Base-by-base conservation (phyloP, 2,888 invertebrate species). In the Heliconius charithonia region DNA sequence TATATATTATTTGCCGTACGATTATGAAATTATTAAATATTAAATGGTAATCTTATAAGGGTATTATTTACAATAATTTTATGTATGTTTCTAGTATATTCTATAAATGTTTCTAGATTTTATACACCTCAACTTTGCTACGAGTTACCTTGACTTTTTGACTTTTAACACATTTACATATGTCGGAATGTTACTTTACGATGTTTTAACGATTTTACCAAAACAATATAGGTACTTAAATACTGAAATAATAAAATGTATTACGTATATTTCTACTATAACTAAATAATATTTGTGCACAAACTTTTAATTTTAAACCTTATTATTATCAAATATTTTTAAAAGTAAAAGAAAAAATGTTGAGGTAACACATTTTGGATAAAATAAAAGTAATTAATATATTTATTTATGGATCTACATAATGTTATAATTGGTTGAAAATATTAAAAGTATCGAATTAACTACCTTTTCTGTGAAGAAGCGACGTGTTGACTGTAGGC, bases 401-500 rank as follows among this genome's bases (percentile, higher is more conserved):
- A 37, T 27, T 27, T 27, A 27, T n/a, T n/a, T n/a, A n/a, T n/a
- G 0, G 4, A 27, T 16, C 6, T 6, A 13, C 16, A 63, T 3
- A 27, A 62, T 62, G 12, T 62, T 29, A 27, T 27, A 27, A 27
- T 63, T 16, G 2, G 16, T 16, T 6, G 7, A 13, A 63, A 63
- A 27, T 7, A 63, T 27, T 63, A 3, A 29, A 0, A 63, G 13
- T 6, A 16, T 27, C 16, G 16, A 63, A 27, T 16, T 29, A 19
- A 29, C 19, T 63, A 83, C 83, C 83, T 82, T 79, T 77, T 27
- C 56, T 74, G 13, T 71, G 82, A 45, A 83, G 81, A 41, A 83
- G 79, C 65, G 82, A 79, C 37, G 79, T 78, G 79, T 82, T 82
- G 78, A 81, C 83, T 73, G 70, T 75, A n/a, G 73, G 74, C 81